Base-by-base conservation (phyloP, 1,140 invertebrate genomes). In the Apolygus lucorum region DNA sequence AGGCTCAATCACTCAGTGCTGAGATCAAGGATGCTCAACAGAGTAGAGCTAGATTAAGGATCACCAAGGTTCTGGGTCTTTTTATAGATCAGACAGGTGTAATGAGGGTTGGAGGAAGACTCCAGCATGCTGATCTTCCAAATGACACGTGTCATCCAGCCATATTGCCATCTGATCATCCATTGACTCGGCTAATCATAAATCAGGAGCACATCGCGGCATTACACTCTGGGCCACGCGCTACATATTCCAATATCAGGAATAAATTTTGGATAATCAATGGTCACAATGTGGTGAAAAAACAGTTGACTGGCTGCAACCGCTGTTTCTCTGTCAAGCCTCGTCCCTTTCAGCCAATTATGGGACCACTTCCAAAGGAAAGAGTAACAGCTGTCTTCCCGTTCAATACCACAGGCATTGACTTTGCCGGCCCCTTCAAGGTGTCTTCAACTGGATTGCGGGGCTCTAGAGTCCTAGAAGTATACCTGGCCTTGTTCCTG, bases 51-150 rank as follows among this genome's bases (percentile, higher is more conserved):
- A 4, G 4, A 17, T 8, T 17, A 42, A 59, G 22, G 54, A 11
- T 59, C 11, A 59, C 22, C 8, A 28, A 52, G 26, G 13, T 25
- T 2, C 26, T 73, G 25, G 62, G 69, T 54, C 77, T 77, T 0
- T 79, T 79, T 69, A 2, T 80, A 8, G 78, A 80, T 67, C 1
- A 71, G 13, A 22, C 72, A 14, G 75, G 74, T n/a, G 29, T 80
- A 2, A 11, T 80, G 2, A 72, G 77, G 64, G 80, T 81, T n/a
- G 79, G 78, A 4, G 79, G 79, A 11, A 42, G 79, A 25, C 68
- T 81, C 17, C 27, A 68, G 26, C 72, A 78, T 34, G 65, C 75
- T 1, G 54, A 73, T 11, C 49, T 79, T 4, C 49, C 74, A 1
- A 69, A 75, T 68, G 69, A 75, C 25, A 65, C 71, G 42, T 77